These are phyloP conservation scores for Bursaphelenchus mucronatus DNA, from an alignment of 1,140 invertebrate species.

Conservation along the genomic window DNA sequence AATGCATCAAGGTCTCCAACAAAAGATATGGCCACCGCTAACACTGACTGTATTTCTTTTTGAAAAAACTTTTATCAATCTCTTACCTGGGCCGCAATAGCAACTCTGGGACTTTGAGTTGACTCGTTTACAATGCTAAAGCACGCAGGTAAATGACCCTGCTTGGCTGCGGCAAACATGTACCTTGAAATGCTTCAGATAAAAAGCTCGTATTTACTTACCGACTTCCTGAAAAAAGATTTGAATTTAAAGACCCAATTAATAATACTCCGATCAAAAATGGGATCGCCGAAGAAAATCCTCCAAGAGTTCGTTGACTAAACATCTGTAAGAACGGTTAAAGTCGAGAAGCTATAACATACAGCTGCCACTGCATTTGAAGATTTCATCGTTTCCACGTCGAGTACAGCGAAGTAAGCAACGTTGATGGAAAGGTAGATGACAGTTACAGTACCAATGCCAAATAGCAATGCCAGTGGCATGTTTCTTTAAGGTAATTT, in stretches of 20 bases:
- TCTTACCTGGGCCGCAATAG: conserved; percentile 54
- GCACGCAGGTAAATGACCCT: conserved; percentile 60
- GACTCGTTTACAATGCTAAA: conserved; percentile 56
- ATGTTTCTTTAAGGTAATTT: conserved; percentile 61
- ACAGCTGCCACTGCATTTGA: conserved; percentile 65
- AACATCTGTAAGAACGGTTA: conserved; percentile 46
- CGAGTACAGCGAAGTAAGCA: conserved; percentile 65
- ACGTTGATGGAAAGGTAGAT: conserved; percentile 65
- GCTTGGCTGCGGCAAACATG: conserved; percentile 60
- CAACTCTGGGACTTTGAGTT: conserved; percentile 54
- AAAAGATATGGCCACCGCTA: conserved; percentile 58
- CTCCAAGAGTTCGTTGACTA: conserved; percentile 55
- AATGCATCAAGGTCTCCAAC: conserved; percentile 60
- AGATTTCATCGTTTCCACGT: conserved; percentile 62
- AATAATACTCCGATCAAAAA: conserved; percentile 57
- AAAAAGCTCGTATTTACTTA: background rate
- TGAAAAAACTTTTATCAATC: conserved; percentile 24
- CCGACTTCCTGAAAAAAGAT: conserved; percentile 56
- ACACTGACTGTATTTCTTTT: conserved; percentile 43
- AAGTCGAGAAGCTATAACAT: conserved; percentile 31
- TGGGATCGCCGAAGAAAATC: conserved; percentile 52
- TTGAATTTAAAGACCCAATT: conserved; percentile 57
- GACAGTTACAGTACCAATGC: conserved; percentile 63
- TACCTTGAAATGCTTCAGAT: conserved; percentile 30
- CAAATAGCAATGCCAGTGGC: conserved; percentile 64